Conservation (phyloP, 2,888 invertebrate genomes). For the Dasysyrphus tricinctus region DNA sequence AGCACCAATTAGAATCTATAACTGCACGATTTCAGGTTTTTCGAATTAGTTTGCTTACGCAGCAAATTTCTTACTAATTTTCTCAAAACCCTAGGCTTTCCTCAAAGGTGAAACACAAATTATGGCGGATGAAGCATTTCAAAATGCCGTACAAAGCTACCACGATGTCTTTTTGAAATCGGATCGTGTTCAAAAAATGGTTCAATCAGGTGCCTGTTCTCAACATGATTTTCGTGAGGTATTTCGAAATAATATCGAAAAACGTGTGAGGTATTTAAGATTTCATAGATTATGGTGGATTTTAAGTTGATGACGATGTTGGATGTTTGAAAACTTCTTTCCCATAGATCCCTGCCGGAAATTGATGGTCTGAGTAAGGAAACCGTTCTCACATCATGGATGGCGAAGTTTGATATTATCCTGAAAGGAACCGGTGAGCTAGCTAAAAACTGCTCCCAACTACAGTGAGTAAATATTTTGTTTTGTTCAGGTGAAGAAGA, state of each 20-base stretch:
- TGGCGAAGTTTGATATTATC: conserved; percentile 99
- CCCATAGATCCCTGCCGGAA: conserved; percentile 95
- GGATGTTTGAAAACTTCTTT: not conserved
- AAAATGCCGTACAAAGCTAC: conserved; percentile 98
- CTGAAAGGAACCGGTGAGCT: conserved; percentile 91
- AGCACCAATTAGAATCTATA: conserved; percentile 97
- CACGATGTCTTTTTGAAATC: conserved; percentile 98
- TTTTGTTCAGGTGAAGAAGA: conserved; percentile 91
- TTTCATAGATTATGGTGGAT: not conserved
- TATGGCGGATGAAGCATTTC: conserved; percentile 98
- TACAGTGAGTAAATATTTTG: conserved; percentile 44
- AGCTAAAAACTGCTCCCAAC: not conserved
- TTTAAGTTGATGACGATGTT: not conserved
- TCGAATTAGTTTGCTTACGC: not conserved
- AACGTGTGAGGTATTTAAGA: conserved; percentile 92
- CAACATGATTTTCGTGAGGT: conserved; percentile 99
- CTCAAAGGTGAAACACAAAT: conserved; percentile 99
- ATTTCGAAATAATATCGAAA: conserved; percentile 98
- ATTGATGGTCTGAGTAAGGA: conserved; percentile 99
- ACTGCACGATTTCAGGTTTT: conserved; percentile 95
- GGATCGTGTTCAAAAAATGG: conserved; percentile 98
- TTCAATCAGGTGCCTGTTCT: conserved; percentile 98
- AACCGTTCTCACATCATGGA: conserved; percentile 99
- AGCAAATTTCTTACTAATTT: not conserved
- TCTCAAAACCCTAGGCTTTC: conserved; percentile 87